A percentile compares a stretch with the other conserved stretches of the same genome.
Evolutionary conservation across 2,797 vertebrate genomes (phyloP).

Genomic region (Sebastes oblongus): DNA sequence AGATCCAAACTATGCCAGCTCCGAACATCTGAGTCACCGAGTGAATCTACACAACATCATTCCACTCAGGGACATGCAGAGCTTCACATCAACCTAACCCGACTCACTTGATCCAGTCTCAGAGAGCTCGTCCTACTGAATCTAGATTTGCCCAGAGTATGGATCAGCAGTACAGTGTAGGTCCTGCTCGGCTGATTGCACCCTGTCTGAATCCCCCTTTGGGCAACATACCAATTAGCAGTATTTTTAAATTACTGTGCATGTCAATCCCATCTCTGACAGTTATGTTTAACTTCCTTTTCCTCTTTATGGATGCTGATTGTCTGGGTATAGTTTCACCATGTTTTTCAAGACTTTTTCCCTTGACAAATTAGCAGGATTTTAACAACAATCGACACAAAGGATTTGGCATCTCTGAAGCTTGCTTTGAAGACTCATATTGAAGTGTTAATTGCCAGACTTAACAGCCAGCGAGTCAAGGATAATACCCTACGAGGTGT

Average conservation of each 20-base stretch:
- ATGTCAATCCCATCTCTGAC: background rate
- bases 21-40: constrained; percentile 30
- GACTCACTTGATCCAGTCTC: background rate
- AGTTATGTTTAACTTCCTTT: background rate
- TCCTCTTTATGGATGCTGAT: background rate
- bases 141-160: background rate
- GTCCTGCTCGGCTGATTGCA: background rate
- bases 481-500: too few relatives aligned
- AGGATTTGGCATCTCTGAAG: constrained; percentile 33
- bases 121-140: background rate
- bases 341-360: background rate
- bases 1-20: constrained; percentile 10
- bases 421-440: constrained; percentile 32
- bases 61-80: background rate
- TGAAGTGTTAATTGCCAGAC: constrained; percentile 16
- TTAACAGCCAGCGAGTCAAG: background rate
- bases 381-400: constrained; percentile 26
- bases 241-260: background rate
- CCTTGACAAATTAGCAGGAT: background rate
- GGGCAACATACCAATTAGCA: background rate
- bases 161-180: background rate
- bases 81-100: background rate
- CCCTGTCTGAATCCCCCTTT: background rate
- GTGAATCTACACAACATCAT: constrained; percentile 4
- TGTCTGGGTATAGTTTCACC: background rate